phyloP scores from a whole-genome alignment of 2,797 vertebrate genomes.

The Chaenodraco wilsoni region DNA sequence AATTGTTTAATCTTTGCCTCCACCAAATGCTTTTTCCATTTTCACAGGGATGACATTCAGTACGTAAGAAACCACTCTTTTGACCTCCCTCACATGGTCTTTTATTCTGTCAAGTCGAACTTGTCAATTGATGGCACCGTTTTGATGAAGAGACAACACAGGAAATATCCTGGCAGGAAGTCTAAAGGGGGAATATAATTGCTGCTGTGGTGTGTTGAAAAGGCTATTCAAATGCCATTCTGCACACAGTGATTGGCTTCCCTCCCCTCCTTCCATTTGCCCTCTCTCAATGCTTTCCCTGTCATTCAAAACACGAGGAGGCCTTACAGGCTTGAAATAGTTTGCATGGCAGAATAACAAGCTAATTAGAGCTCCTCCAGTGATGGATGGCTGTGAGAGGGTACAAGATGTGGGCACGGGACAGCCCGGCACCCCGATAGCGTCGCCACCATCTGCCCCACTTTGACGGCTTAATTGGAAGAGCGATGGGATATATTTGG shows the following conservation, averaged over 20 bases:
- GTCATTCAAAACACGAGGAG: conserved; percentile 82
- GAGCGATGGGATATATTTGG: conserved; percentile 68
- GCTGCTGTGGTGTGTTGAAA: conserved; percentile 79
- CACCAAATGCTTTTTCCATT: conserved; percentile 26
- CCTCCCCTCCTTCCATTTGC: conserved; percentile 69
- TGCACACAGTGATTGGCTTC: conserved; percentile 77
- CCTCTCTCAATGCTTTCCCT: conserved; percentile 79
- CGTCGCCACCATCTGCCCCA: conserved; percentile 70
- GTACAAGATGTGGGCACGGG: conserved; percentile 67
- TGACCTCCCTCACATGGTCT: conserved; percentile 62
- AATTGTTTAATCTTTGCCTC: conserved; percentile 39
- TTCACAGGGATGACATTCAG: conserved; percentile 43
- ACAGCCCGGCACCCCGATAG: conserved; percentile 69
- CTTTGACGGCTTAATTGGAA: conserved; percentile 80
- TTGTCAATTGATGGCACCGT: conserved; percentile 76
- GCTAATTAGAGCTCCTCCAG: conserved; percentile 83
- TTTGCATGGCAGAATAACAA: conserved; percentile 85
- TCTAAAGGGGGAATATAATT: conserved; percentile 79
- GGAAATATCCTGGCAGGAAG: conserved; percentile 78
- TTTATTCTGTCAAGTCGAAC: conserved; percentile 71
- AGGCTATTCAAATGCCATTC: conserved; percentile 85
- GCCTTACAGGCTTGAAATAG: conserved; percentile 82
- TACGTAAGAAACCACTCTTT: conserved; percentile 42
- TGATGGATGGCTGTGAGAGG: conserved; percentile 76
- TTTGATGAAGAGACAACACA: conserved; percentile 74